phyloP scores from a whole-genome alignment of 2,113 vertebrate species.

The Antennarius striatus region DNA sequence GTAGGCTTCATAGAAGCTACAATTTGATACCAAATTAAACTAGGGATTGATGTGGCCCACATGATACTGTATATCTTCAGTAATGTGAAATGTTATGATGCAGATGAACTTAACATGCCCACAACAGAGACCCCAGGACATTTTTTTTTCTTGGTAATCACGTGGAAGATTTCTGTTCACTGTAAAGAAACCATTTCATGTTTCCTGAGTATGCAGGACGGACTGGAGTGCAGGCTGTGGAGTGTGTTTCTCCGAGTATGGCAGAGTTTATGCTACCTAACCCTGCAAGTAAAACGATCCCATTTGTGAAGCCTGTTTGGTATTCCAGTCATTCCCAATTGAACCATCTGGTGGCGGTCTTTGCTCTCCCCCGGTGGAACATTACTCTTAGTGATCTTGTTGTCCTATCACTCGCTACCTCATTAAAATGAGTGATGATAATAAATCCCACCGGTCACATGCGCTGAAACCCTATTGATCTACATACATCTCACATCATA shows the following conservation, averaged over 20 bases:
- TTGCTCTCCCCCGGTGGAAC: slow-evolving; percentile 56
- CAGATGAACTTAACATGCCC: slow-evolving; percentile 39
- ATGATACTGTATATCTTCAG: slow-evolving; percentile 28
- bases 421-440: slow-evolving; percentile 76
- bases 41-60: slow-evolving; percentile 43
- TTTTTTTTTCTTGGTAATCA: slow-evolving; percentile 26
- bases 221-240: slow-evolving; percentile 21
- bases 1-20: slow-evolving; percentile 66
- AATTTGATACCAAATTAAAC: slow-evolving; percentile 69
- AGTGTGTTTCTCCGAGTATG: slow-evolving; percentile 58
- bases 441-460: slow-evolving; percentile 66
- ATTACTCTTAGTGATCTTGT: slow-evolving; percentile 66
- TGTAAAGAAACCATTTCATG: slow-evolving; percentile 38
- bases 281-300: slow-evolving; percentile 40
- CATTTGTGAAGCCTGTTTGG: slow-evolving; percentile 60
- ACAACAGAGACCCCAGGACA: slow-evolving; percentile 38
- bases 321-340: slow-evolving; percentile 62
- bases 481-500: slow-evolving; percentile 34
- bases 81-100: slow-evolving; percentile 44
- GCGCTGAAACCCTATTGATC: slow-evolving; percentile 72
- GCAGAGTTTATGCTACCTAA: slow-evolving; percentile 44
- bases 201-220: slow-evolving; percentile 26
- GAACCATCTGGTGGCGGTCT: slow-evolving; percentile 73
- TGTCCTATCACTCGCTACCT: slow-evolving; percentile 71
- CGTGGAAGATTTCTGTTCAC: slow-evolving; percentile 25